Conservation (phyloP, 2,888 invertebrate species). For the Ochropacha duplaris region DNA sequence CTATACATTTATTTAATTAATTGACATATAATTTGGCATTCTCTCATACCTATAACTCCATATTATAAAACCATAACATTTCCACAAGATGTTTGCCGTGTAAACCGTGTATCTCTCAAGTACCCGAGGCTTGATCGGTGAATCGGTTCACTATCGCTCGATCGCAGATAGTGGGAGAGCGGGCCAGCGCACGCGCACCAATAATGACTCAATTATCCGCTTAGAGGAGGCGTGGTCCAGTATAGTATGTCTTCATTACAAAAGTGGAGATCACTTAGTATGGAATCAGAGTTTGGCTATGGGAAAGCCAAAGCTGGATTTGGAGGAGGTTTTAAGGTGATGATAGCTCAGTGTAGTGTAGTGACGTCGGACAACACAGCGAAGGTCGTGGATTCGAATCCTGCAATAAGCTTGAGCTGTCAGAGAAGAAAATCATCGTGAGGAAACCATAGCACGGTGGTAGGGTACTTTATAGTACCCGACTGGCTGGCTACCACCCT, state of each 20-base stretch:
- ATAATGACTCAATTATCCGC: conserved; percentile 84
- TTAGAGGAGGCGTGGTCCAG: conserved; percentile 73
- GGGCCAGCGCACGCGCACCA: conserved; percentile 68
- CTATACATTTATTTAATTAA: neutral
- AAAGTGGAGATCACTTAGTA: conserved; percentile 30
- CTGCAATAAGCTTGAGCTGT: too few species aligned
- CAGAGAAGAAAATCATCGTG: too few species aligned
- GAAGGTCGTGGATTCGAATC: too few species aligned
- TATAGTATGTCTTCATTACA: conserved; percentile 79
- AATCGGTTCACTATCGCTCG: conserved; percentile 34
- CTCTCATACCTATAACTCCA: neutral
- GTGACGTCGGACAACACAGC: too few species aligned
- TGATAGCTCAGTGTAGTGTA: too few species aligned
- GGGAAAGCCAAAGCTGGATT: neutral
- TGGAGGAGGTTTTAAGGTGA: too few species aligned
- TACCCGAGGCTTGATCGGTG: conserved; percentile 56
- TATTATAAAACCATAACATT: neutral
- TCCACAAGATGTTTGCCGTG: neutral
- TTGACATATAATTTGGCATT: neutral
- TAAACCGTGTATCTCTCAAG: conserved; percentile 16
- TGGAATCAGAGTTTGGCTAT: conserved; percentile 32
- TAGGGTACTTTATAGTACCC: too few species aligned
- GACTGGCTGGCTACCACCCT: too few species aligned
- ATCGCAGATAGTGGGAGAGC: conserved; percentile 58
- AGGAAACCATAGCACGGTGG: too few species aligned